phyloP scores from a whole-genome alignment of 1,140 invertebrate species.

The Harlomillsia oculata region DNA sequence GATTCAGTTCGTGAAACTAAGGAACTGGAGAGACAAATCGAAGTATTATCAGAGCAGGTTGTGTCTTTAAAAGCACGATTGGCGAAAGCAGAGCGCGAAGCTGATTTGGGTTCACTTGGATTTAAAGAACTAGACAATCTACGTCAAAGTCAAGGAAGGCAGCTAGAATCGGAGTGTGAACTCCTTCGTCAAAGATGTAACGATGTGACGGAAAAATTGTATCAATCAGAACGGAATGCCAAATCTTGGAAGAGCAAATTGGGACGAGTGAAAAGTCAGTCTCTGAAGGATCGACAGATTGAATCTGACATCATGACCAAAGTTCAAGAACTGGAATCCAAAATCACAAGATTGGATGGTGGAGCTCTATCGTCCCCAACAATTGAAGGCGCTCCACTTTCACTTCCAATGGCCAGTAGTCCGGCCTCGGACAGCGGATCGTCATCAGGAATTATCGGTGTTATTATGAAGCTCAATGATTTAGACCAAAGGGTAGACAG shows the following conservation, averaged over 20 bases:
- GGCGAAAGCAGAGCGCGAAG: conserved; percentile 10
- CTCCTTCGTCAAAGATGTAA: conserved; percentile 21
- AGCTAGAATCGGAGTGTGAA: conserved; percentile 14
- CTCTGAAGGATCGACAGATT: conserved; percentile 34
- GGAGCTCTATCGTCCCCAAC: neutral
- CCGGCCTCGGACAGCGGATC: conserved; percentile 2
- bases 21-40: conserved; percentile 22
- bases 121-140: conserved; percentile 14
- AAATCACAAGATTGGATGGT: conserved; percentile 26
- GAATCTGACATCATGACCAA: conserved; percentile 30
- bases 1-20: conserved; percentile 7
- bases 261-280: conserved; percentile 29
- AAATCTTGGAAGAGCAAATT: conserved; percentile 28
- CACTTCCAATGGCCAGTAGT: too few species aligned
- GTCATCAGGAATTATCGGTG: conserved; percentile 21
- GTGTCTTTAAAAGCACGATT: conserved; percentile 8
- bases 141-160: neutral
- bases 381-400: neutral
- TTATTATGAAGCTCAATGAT: conserved; percentile 27
- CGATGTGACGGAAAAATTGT: conserved; percentile 34
- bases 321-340: conserved; percentile 27
- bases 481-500: conserved; percentile 24
- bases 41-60: conserved; percentile 22
- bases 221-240: conserved; percentile 29
- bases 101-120: conserved; percentile 9